Conservation (phyloP, 2,888 invertebrate species). For the Epinotia ramella region DNA sequence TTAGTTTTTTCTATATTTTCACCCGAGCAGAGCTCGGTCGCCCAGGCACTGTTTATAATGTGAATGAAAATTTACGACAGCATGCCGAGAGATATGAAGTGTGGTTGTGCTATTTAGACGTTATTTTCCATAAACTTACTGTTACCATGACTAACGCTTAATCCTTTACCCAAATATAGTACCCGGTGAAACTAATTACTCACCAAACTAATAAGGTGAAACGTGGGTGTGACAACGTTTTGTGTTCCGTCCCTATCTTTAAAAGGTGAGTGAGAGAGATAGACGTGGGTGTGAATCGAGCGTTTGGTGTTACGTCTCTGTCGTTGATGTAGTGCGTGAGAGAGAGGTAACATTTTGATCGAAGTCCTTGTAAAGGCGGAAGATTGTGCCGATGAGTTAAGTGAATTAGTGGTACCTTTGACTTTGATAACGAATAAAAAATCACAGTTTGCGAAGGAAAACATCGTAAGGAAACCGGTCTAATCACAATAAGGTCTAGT, state of each 20-base stretch:
- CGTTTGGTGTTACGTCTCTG: constrained; percentile 13
- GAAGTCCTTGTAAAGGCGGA: constrained; percentile 29
- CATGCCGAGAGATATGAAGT: too few relatives aligned
- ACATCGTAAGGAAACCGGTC: too few relatives aligned
- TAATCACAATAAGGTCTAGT: too few relatives aligned
- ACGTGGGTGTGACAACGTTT: constrained; percentile 30
- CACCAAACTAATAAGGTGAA: constrained; percentile 22
- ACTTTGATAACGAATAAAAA: too few relatives aligned
- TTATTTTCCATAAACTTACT: constrained; percentile 13
- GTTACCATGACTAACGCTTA: constrained; percentile 19
- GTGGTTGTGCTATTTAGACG: background rate
- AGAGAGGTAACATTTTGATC: constrained; percentile 13
- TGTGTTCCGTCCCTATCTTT: constrained; percentile 1
- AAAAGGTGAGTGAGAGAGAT: background rate
- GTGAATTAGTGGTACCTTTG: too few relatives aligned
- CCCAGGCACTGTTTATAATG: background rate
- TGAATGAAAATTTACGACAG: background rate
- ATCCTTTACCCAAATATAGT: constrained; percentile 36
- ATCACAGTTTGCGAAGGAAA: too few relatives aligned
- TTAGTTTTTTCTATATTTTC: too few relatives aligned
- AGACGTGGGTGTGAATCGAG: background rate
- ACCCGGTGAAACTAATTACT: constrained; percentile 37
- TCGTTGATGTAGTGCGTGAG: background rate
- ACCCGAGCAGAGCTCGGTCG: too few relatives aligned
- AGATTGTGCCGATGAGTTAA: constrained; percentile 13